Conservation (phyloP, 2,113 vertebrate genomes). For the Trogon surrucura region DNA sequence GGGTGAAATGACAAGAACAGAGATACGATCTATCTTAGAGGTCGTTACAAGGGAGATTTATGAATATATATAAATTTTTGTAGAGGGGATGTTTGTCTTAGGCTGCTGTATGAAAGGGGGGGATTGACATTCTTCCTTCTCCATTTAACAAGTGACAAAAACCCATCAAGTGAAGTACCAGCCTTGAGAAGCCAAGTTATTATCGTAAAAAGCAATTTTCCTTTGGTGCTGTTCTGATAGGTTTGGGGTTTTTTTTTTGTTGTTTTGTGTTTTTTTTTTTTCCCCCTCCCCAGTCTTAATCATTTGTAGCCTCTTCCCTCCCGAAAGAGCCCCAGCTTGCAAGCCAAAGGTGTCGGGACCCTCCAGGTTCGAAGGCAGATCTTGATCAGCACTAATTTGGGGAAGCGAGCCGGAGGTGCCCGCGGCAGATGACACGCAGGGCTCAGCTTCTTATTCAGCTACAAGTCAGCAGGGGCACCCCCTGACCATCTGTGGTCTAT, state of each 20-base stretch:
- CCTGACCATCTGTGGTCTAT: conserved; percentile 82
- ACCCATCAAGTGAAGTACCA: not conserved
- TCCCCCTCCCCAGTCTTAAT: not conserved
- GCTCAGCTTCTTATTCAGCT: conserved; percentile 78
- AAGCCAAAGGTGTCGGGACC: conserved; percentile 8
- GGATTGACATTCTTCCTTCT: not conserved
- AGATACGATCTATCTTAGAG: not conserved
- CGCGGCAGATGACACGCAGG: conserved; percentile 74
- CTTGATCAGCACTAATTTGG: conserved; percentile 51
- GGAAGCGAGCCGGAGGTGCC: conserved; percentile 72
- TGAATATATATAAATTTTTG: not conserved
- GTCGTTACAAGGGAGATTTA: not conserved
- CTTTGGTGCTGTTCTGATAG: not conserved
- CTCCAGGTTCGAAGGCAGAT: conserved; percentile 50
- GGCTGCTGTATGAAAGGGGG: not conserved
- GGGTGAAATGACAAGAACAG: not conserved
- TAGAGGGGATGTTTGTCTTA: not conserved
- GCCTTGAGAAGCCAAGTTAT: not conserved
- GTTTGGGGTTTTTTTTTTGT: not conserved
- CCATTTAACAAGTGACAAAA: conserved; percentile 16
- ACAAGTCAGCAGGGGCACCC: conserved; percentile 78
- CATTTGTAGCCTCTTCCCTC: not conserved
- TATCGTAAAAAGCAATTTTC: not conserved
- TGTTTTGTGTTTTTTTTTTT: not conserved
- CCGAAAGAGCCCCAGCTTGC: not conserved